phyloP scores from a whole-genome alignment of 2,888 invertebrate genomes.

The Sminthurinus aureus region DNA sequence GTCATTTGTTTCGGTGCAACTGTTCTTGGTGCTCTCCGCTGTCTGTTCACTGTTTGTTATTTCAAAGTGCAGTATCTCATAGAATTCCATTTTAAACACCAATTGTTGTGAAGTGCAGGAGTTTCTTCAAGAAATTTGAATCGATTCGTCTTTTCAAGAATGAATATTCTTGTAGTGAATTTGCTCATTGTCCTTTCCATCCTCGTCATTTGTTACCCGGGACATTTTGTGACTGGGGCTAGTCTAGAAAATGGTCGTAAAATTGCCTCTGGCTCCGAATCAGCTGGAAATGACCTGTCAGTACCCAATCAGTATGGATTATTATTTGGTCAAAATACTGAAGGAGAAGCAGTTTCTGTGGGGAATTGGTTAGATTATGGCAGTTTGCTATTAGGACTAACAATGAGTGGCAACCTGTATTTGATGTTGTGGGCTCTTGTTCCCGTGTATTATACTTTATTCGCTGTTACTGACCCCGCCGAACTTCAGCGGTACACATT shows the following conservation, averaged over 20 bases:
- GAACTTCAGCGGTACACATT: constrained; percentile 50
- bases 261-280: not conserved
- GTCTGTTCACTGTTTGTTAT: too few relatives aligned
- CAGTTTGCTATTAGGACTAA: constrained; percentile 51
- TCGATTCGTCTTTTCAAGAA: too few relatives aligned
- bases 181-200: not conserved
- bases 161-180: too few relatives aligned
- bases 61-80: too few relatives aligned
- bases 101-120: too few relatives aligned
- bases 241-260: not conserved
- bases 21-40: too few relatives aligned
- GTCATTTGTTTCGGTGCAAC: too few relatives aligned
- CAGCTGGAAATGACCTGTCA: too few relatives aligned
- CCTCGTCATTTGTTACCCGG: not conserved
- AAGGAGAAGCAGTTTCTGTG: constrained; percentile 53
- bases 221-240: not conserved
- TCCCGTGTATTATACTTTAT: constrained; percentile 57
- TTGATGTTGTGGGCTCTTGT: constrained; percentile 49
- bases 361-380: constrained; percentile 59
- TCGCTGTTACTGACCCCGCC: constrained; percentile 58
- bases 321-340: constrained; percentile 54
- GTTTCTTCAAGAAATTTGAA: too few relatives aligned
- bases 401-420: constrained; percentile 54
- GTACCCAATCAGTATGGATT: constrained; percentile 34
- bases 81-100: too few relatives aligned